Conservation (phyloP, 2,888 invertebrate species). For the Synanthedon myopaeformis region DNA sequence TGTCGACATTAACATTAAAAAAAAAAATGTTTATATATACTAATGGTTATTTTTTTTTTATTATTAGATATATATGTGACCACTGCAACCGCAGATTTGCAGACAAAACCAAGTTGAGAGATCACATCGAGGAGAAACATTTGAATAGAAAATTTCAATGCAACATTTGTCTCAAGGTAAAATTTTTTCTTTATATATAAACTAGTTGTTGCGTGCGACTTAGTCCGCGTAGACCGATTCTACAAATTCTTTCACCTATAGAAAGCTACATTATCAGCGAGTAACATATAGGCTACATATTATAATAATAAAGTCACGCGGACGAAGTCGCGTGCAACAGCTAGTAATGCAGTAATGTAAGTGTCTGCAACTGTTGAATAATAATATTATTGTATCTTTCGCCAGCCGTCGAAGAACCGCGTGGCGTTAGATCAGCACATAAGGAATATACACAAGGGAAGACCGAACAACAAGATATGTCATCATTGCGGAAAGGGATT, state of each 20-base stretch:
- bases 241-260: too few species aligned
- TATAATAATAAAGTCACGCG: too few species aligned
- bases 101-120: conserved; percentile 52
- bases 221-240: too few species aligned
- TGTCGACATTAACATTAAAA: too few species aligned
- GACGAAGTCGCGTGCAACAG: too few species aligned
- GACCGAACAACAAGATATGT: conserved; percentile 55
- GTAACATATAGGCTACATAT: too few species aligned
- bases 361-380: too few species aligned
- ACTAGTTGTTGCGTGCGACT: too few species aligned
- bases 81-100: conserved; percentile 46
- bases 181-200: too few species aligned
- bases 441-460: conserved; percentile 46
- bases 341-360: too few species aligned
- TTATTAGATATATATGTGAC: conserved; percentile 44
- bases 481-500: conserved; percentile 59
- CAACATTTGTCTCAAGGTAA: conserved; percentile 49
- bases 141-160: conserved; percentile 43
- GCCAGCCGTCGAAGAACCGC: conserved; percentile 51
- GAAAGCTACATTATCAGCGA: too few species aligned
- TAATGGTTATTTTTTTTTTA: background rate
- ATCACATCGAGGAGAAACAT: conserved; percentile 61
- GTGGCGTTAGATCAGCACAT: conserved; percentile 54
- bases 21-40: too few species aligned
- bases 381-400: background rate